phyloP scores from a whole-genome alignment of 2,113 vertebrate genomes.

The Psephotus haematonotus region DNA sequence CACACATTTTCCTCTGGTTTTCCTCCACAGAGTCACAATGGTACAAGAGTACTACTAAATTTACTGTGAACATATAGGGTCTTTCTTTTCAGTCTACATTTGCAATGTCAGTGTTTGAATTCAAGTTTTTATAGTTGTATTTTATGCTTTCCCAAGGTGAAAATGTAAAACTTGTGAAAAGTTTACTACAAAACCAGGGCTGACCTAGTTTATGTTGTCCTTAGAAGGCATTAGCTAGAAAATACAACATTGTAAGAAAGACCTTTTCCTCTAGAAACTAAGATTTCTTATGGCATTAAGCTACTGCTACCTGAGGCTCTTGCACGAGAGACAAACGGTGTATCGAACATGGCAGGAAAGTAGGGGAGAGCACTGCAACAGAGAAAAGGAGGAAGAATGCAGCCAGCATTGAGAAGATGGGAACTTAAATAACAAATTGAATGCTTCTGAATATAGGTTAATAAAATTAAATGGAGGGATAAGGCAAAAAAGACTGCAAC shows the following conservation, averaged over 20 bases:
- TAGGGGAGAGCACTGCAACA: not conserved
- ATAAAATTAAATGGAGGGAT: not conserved
- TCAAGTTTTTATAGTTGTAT: not conserved
- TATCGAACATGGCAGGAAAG: not conserved
- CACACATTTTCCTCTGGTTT: not conserved
- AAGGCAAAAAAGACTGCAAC: not conserved
- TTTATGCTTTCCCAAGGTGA: not conserved
- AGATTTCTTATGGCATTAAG: not conserved
- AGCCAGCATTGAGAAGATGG: not conserved
- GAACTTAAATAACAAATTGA: not conserved
- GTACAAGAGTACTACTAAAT: not conserved
- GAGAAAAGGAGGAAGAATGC: not conserved
- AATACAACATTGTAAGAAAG: not conserved
- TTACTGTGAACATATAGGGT: not conserved
- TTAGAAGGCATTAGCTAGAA: not conserved
- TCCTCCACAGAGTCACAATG: not conserved
- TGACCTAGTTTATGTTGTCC: not conserved
- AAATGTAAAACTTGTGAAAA: not conserved
- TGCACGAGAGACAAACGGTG: not conserved
- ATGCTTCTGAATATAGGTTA: not conserved
- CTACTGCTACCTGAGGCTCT: not conserved
- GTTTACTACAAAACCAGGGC: not conserved
- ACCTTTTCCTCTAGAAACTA: not conserved
- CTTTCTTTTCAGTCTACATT: not conserved
- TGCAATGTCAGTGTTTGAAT: not conserved